A percentile compares a stretch with the other conserved stretches of the same genome.
These are phyloP conservation scores for Hesperophylax magnus DNA, from an alignment of 1,140 invertebrate species.

Conservation along the genomic window DNA sequence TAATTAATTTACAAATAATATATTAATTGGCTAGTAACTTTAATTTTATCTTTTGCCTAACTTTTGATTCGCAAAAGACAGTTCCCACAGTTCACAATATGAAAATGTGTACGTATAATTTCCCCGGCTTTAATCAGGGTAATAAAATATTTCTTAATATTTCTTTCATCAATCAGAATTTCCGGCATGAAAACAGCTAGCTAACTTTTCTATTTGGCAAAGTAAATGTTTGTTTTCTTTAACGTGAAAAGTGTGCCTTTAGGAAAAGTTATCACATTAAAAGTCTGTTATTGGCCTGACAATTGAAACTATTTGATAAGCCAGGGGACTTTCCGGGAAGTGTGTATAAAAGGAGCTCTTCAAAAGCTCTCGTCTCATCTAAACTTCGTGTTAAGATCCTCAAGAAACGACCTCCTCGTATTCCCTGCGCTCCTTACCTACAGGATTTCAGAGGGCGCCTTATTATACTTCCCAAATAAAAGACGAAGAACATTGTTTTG, in stretches of 20 bases:
- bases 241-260: not conserved
- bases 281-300: slow-evolving; percentile 15
- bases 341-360: slow-evolving; percentile 1
- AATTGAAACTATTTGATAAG: slow-evolving; percentile 24
- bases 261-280: slow-evolving; percentile 31
- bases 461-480: not conserved
- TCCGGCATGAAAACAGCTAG: not conserved
- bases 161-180: not conserved
- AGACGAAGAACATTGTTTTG: slow-evolving; percentile 2
- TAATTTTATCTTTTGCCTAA: too few species aligned
- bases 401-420: slow-evolving; percentile 22
- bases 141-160: too few species aligned
- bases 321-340: not conserved
- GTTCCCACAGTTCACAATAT: too few species aligned
- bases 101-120: too few species aligned
- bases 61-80: too few species aligned
- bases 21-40: too few species aligned
- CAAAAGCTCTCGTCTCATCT: slow-evolving; percentile 26
- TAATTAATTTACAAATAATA: too few species aligned
- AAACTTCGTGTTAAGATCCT: slow-evolving; percentile 24
- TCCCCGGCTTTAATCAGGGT: too few species aligned
- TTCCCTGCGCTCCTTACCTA: not conserved
- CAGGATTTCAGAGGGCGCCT: too few species aligned
- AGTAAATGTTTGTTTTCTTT: not conserved
- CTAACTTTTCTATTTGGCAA: not conserved